A percentile compares a stretch with the other conserved stretches of the same genome.
Conservation (phyloP, 2,888 invertebrate genomes). For the Thyatira batis region DNA sequence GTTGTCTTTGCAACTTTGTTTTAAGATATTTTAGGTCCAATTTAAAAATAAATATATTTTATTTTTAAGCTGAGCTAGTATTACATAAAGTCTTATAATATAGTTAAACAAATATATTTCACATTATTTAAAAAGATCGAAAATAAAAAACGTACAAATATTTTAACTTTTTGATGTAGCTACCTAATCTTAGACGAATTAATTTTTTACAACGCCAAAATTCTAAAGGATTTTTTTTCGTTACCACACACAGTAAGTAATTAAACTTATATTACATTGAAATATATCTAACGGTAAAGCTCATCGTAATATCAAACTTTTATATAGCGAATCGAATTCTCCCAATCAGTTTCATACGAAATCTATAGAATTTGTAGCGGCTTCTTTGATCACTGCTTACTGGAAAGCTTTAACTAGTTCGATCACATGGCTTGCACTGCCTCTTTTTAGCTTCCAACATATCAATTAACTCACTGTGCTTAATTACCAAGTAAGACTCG, state of each 20-base stretch:
- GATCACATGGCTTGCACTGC: slow-evolving; percentile 20
- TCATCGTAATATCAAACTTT: slow-evolving; percentile 3
- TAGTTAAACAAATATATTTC: too few relatives aligned
- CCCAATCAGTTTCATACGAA: slow-evolving; percentile 26
- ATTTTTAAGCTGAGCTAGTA: too few relatives aligned
- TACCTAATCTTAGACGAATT: not conserved
- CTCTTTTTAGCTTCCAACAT: slow-evolving; percentile 9
- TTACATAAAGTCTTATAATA: too few relatives aligned
- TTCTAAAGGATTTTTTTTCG: not conserved
- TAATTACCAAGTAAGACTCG: slow-evolving; percentile 21
- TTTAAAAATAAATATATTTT: too few relatives aligned
- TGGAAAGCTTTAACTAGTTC: slow-evolving; percentile 32
- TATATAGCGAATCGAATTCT: slow-evolving; percentile 27
- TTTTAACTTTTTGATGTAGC: too few relatives aligned
- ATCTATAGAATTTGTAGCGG: slow-evolving; percentile 38
- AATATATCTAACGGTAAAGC: not conserved
- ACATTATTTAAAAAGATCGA: too few relatives aligned
- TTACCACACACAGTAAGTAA: not conserved
- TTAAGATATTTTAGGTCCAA: too few relatives aligned
- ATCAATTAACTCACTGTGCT: slow-evolving; percentile 25
- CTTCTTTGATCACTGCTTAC: slow-evolving; percentile 44
- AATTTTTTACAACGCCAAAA: not conserved
- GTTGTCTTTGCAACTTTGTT: too few relatives aligned
- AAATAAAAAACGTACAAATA: too few relatives aligned
- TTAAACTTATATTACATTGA: not conserved